Conservation (phyloP, 2,888 invertebrate species). For the Alloplasta piceator region DNA sequence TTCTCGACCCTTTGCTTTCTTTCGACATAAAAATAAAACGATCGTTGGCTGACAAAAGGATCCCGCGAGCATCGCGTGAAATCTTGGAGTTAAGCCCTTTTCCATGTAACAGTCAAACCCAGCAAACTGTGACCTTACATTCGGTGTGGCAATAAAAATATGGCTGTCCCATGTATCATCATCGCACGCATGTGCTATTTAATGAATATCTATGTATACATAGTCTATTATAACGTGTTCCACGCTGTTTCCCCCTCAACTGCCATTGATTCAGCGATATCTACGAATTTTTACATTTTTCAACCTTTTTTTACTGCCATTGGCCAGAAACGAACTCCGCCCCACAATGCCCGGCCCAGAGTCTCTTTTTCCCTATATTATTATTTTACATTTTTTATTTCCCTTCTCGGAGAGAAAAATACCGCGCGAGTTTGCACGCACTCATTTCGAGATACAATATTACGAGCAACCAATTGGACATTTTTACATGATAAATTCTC, state of each 20-base stretch:
- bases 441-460: too few species aligned
- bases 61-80: too few species aligned
- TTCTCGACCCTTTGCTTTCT: slow-evolving; percentile 52
- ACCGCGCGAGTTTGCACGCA: too few species aligned
- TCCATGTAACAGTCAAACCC: too few species aligned
- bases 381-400: slow-evolving; percentile 24
- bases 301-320: slow-evolving; percentile 33
- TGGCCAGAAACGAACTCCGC: slow-evolving; percentile 46
- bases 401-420: not conserved
- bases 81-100: too few species aligned
- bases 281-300: slow-evolving; percentile 19
- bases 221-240: not conserved
- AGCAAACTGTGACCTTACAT: too few species aligned
- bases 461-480: not conserved
- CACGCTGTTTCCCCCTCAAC: not conserved
- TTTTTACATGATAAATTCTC: slow-evolving; percentile 1
- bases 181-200: slow-evolving; percentile 1
- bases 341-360: slow-evolving; percentile 33
- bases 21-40: slow-evolving; percentile 9
- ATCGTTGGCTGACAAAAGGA: too few species aligned
- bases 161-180: not conserved
- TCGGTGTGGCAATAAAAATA: slow-evolving; percentile 17
- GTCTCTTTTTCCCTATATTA: slow-evolving; percentile 18
- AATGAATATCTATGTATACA: slow-evolving; percentile 21
- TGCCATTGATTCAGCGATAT: slow-evolving; percentile 26